phyloP scores from a whole-genome alignment of 1,140 invertebrate genomes.

The Cydia strobilella region DNA sequence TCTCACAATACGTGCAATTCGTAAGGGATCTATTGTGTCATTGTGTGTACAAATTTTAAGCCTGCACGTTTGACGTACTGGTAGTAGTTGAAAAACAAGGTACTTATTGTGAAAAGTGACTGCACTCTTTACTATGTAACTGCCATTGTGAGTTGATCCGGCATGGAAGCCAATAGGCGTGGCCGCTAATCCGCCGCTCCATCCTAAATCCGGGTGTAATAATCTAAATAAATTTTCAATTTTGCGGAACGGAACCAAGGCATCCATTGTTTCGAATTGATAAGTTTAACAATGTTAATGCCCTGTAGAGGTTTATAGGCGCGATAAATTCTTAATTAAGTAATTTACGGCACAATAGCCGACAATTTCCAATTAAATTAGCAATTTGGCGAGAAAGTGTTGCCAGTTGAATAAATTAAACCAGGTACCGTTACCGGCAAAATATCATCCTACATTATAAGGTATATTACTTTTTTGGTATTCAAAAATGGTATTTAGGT shows the following conservation, averaged over 20 bases:
- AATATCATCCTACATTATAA: too few relatives aligned
- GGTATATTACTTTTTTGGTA: too few relatives aligned
- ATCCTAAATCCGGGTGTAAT: constrained; percentile 45
- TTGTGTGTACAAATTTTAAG: not conserved
- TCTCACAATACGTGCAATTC: not conserved
- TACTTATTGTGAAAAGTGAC: constrained; percentile 23
- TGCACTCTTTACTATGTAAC: constrained; percentile 1
- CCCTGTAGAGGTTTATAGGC: not conserved
- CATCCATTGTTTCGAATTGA: not conserved
- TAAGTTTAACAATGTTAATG: not conserved
- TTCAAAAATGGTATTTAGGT: too few relatives aligned
- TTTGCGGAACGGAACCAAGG: constrained; percentile 23
- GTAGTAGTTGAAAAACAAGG: not conserved
- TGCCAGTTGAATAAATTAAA: too few relatives aligned
- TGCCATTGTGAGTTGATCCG: constrained; percentile 19
- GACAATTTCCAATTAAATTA: not conserved
- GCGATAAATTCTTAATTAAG: constrained; percentile 1
- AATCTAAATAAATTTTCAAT: constrained; percentile 36
- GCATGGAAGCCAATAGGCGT: not conserved
- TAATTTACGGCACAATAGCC: not conserved
- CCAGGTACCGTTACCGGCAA: too few relatives aligned
- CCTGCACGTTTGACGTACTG: not conserved
- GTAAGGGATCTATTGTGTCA: not conserved
- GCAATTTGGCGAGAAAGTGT: not conserved
- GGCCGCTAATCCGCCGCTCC: constrained; percentile 15